Percentiles rank a stretch among this genome's conserved stretches.
phyloP scores from a whole-genome alignment of 2,113 vertebrate genomes.

The Chamaetylas fuelleborni region DNA sequence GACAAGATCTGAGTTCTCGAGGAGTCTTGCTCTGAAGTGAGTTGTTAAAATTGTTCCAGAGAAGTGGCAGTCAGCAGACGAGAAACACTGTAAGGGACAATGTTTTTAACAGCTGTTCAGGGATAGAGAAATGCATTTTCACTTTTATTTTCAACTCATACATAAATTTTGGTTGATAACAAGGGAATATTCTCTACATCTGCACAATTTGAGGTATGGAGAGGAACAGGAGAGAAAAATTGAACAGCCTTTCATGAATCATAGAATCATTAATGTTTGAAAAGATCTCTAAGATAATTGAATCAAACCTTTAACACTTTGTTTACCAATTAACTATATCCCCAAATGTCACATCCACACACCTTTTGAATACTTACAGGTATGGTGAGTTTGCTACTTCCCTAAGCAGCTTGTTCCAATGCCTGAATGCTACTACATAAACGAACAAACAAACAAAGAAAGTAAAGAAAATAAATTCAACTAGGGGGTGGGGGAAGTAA shows the following conservation, averaged over 20 bases:
- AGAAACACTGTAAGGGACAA: background rate
- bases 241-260: background rate
- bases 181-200: background rate
- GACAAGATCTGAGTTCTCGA: background rate
- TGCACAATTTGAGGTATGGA: background rate
- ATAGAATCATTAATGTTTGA: background rate
- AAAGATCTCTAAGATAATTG: background rate
- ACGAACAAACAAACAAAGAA: background rate
- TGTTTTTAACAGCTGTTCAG: background rate
- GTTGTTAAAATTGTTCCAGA: slow-evolving; percentile 9
- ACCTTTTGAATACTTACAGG: background rate
- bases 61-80: background rate
- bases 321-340: background rate
- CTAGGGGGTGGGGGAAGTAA: background rate
- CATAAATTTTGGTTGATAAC: background rate
- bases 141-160: background rate
- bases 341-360: background rate
- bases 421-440: background rate
- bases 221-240: background rate
- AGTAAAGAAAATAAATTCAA: background rate
- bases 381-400: background rate
- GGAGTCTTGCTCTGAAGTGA: background rate
- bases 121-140: background rate
- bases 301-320: background rate
- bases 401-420: background rate